A percentile compares a stretch with the other conserved stretches of the same genome.
These are phyloP conservation scores for Brenthis daphne DNA, from an alignment of 2,888 invertebrate genomes.

Conservation along the genomic window DNA sequence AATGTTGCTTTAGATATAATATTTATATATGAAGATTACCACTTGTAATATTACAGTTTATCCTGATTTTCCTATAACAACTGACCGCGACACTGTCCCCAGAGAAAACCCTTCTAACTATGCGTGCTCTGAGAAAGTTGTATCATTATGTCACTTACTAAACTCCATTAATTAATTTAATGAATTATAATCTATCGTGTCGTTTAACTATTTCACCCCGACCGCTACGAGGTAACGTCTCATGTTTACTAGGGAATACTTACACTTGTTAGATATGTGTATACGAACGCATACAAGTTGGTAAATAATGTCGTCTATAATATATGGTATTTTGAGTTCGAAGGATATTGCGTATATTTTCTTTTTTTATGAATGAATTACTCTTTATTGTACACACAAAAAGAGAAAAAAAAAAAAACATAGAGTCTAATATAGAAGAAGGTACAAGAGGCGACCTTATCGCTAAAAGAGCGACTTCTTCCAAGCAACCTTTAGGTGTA, in stretches of 20 bases:
- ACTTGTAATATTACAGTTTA: too few relatives aligned
- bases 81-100: slow-evolving; percentile 37
- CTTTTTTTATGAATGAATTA: too few relatives aligned
- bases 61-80: slow-evolving; percentile 30
- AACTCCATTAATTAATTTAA: slow-evolving; percentile 71
- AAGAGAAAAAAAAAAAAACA: too few relatives aligned
- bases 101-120: slow-evolving; percentile 53
- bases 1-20: neutral
- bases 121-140: slow-evolving; percentile 53
- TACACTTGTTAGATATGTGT: neutral
- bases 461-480: too few relatives aligned
- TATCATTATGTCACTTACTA: slow-evolving; percentile 62
- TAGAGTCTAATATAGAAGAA: too few relatives aligned
- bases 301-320: too few relatives aligned
- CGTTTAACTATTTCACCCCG: slow-evolving; percentile 57
- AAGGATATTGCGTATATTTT: too few relatives aligned
- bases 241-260: neutral
- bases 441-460: too few relatives aligned
- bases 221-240: slow-evolving; percentile 9
- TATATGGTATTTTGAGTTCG: too few relatives aligned
- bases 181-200: slow-evolving; percentile 75
- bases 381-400: too few relatives aligned
- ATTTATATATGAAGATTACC: neutral
- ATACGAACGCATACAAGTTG: too few relatives aligned
- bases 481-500: too few relatives aligned